Percentiles rank a stretch among this genome's conserved stretches.
Conservation (phyloP, 2,888 invertebrate genomes). For the Cephalotes varians region DNA sequence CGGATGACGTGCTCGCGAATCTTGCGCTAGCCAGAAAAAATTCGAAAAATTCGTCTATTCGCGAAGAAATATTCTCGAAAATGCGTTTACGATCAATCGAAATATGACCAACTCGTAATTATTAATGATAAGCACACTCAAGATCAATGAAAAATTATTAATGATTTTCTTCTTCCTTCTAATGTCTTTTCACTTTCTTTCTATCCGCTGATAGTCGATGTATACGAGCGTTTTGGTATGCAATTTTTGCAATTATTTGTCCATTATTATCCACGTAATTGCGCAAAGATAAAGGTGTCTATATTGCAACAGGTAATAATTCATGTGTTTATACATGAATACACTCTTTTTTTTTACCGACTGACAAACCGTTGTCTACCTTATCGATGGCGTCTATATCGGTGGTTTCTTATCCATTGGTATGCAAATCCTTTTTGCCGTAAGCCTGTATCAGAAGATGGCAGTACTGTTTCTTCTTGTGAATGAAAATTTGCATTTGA, state of each 20-base stretch:
- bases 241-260: neutral
- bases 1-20: neutral
- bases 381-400: slow-evolving; percentile 26
- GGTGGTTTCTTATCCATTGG: slow-evolving; percentile 21
- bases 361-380: slow-evolving; percentile 9
- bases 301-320: slow-evolving; percentile 9
- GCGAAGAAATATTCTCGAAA: slow-evolving; percentile 1
- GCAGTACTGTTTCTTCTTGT: slow-evolving; percentile 23
- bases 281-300: too few relatives aligned
- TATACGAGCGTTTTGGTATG: neutral
- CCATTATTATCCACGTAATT: neutral
- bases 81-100: neutral
- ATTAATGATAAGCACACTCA: neutral
- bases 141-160: neutral
- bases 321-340: neutral
- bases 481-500: neutral
- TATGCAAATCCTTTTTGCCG: neutral
- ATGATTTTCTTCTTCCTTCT: neutral
- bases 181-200: neutral
- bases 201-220: neutral
- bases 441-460: slow-evolving; percentile 20
- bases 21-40: neutral
- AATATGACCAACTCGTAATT: neutral
- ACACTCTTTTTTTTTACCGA: slow-evolving; percentile 49
- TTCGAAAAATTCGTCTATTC: neutral